phyloP scores from a whole-genome alignment of 2,797 vertebrate species.

The Diceros bicornis region DNA sequence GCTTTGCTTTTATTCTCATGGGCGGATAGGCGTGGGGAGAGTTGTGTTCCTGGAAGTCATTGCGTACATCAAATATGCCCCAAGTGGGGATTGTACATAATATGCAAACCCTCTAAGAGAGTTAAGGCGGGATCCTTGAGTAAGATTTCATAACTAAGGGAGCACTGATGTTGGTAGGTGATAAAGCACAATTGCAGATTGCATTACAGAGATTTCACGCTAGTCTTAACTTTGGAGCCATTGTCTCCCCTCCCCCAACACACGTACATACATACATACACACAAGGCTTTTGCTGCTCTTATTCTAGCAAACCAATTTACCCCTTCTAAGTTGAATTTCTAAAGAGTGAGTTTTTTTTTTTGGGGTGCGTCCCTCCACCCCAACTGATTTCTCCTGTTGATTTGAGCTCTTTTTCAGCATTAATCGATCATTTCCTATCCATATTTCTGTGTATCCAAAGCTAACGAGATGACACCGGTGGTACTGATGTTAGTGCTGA shows the following conservation, averaged over 20 bases:
- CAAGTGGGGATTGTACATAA: neutral
- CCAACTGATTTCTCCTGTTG: neutral
- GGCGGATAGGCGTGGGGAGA: neutral
- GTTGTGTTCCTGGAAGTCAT: neutral
- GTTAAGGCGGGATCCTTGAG: neutral
- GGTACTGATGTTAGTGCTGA: neutral
- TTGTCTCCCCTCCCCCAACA: neutral
- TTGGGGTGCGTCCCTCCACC: neutral
- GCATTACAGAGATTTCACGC: neutral
- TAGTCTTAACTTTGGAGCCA: neutral
- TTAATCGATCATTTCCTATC: neutral
- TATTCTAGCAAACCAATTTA: neutral
- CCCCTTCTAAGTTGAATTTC: neutral
- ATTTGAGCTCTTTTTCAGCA: neutral
- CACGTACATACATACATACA: neutral
- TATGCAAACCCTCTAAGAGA: neutral
- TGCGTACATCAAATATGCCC: neutral
- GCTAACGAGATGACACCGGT: neutral
- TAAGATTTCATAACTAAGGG: neutral
- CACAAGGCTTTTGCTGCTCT: neutral
- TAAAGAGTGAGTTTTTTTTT: neutral
- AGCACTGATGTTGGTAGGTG: neutral
- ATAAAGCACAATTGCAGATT: neutral
- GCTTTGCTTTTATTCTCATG: neutral
- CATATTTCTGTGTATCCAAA: neutral